A percentile compares a stretch with the other conserved stretches of the same genome.
Evolutionary conservation across 2,888 invertebrate species (phyloP).

Genomic region (Eupithecia abbreviata): DNA sequence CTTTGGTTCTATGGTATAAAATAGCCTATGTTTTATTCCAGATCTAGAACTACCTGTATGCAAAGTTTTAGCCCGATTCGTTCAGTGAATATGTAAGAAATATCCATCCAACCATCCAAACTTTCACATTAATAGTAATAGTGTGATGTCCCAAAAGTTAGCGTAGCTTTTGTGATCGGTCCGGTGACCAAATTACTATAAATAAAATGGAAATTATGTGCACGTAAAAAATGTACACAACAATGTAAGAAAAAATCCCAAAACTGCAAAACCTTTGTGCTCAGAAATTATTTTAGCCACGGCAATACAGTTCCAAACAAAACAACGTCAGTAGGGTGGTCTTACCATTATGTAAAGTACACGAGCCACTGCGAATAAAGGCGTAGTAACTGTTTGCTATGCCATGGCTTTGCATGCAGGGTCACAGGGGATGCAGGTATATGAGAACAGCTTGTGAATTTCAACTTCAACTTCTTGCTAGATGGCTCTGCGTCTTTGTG

Average conservation of each 20-base stretch:
- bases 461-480: neutral
- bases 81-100: too few relatives aligned
- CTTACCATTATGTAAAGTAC: slow-evolving; percentile 61
- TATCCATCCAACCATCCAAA: too few relatives aligned
- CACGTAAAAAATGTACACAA: neutral
- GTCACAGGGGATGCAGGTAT: slow-evolving; percentile 50
- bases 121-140: too few relatives aligned
- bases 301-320: slow-evolving; percentile 38
- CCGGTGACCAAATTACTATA: neutral
- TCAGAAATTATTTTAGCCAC: slow-evolving; percentile 35
- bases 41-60: too few relatives aligned
- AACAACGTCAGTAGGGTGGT: slow-evolving; percentile 64
- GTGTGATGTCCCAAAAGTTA: neutral
- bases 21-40: too few relatives aligned
- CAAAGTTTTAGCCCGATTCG: too few relatives aligned
- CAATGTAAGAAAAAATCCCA: neutral
- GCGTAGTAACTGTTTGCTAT: slow-evolving; percentile 51
- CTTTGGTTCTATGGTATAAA: too few relatives aligned
- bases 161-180: neutral
- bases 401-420: slow-evolving; percentile 44
- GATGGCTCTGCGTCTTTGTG: too few relatives aligned
- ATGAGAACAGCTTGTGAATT: slow-evolving; percentile 14
- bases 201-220: neutral
- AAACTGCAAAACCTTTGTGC: slow-evolving; percentile 16
- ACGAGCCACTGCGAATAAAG: slow-evolving; percentile 57